Base-by-base conservation (phyloP, 2,113 vertebrate species). In the Pan troglodytes region DNA sequence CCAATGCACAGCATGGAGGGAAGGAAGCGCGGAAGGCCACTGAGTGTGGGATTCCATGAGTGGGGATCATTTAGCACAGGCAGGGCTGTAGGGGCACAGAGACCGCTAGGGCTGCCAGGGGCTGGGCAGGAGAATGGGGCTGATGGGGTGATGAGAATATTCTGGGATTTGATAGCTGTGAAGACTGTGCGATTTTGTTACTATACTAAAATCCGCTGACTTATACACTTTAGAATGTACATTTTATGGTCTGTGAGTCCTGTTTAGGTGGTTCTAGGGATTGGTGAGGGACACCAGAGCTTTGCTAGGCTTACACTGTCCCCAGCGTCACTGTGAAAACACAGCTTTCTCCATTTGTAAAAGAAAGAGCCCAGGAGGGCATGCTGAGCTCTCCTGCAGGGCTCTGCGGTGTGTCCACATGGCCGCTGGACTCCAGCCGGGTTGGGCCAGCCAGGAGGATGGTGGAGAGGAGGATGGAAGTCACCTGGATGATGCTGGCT, bases 391-490 rank as follows among this genome's bases (percentile, higher is more conserved):
- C 55, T 32, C 10, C 25, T 43, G 13, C 12, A 0, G 13, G 20
- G 64, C 5, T 8, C 30, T 1, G 1, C 2, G 40, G 45, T 13
- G 12, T 11, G 12, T 48, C 12, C 75, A n/a, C 1, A 0, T 4
- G 5, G 40, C 27, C 27, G 8, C 3, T 17, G 45, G 18, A 11
- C 40, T 48, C 40, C 43, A 23, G 70, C 55, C 11, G 2, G 18
- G 27, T 16, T 8, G 12, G 7, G 13, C 25, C 32, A 20, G 55
- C 5, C 0, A 10, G 6, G 73, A 6, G 35, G 73, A 7, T 0
- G 3, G 22, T 50, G 6, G 30, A 64, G 61, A 13, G 27, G 61
- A 64, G 27, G 11, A 13, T 3, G 5, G 59, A 61, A 30, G 61
- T 30, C 12, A 30, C 61, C 61, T 64, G 61, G 27, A 2, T 27